A percentile compares a stretch with the other conserved stretches of the same genome.
These are phyloP conservation scores for Hipposideros armiger DNA, from an alignment of 2,113 vertebrate genomes.

Conservation along the genomic window DNA sequence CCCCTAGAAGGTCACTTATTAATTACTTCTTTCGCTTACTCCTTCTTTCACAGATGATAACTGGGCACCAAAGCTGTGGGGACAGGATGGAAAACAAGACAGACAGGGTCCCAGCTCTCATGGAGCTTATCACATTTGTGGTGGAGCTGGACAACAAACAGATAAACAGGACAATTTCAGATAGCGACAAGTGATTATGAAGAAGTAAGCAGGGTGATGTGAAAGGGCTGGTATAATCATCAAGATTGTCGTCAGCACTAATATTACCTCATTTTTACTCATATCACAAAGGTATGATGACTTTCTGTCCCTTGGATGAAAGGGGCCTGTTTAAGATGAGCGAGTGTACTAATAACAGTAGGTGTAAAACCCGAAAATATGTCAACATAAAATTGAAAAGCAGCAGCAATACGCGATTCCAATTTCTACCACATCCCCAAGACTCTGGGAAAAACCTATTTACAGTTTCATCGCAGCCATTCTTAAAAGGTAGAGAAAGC, in stretches of 20 bases:
- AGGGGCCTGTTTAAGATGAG: neutral
- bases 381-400: conserved; percentile 49
- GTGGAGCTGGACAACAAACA: neutral
- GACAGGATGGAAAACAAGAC: too few relatives aligned
- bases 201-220: neutral
- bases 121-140: neutral
- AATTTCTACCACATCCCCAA: conserved; percentile 12
- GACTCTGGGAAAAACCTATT: conserved; percentile 38
- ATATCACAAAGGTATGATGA: neutral
- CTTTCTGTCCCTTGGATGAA: neutral
- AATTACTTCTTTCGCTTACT: neutral
- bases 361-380: neutral
- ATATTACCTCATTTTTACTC: neutral
- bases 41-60: neutral
- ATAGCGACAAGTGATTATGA: neutral
- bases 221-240: neutral
- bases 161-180: neutral
- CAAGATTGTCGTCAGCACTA: neutral
- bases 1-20: neutral
- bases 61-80: too few relatives aligned
- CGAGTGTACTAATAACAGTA: neutral
- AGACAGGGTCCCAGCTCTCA: neutral
- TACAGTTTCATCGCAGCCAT: conserved; percentile 56
- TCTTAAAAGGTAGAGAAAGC: conserved; percentile 80
- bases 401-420: neutral